Conservation (phyloP, 2,113 vertebrate species). For the Athene noctua region DNA sequence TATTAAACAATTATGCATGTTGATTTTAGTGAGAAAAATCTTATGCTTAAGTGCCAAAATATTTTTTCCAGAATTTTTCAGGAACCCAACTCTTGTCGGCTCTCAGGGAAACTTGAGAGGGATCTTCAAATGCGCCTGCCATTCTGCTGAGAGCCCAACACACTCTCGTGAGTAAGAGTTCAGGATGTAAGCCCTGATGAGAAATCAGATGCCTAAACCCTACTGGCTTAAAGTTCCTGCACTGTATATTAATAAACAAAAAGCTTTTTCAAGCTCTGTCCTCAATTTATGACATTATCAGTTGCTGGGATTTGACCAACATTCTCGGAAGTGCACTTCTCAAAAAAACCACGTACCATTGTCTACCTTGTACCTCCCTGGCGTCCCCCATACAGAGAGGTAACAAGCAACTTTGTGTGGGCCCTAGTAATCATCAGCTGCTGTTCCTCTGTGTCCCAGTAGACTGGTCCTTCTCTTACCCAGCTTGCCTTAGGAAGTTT, state of each 20-base stretch:
- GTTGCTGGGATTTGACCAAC: neutral
- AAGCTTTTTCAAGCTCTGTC: neutral
- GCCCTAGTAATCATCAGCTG: neutral
- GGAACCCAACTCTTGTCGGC: neutral
- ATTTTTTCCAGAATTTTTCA: neutral
- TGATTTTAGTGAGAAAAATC: neutral
- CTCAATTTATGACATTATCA: neutral
- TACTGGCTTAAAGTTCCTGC: neutral
- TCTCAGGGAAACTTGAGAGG: neutral
- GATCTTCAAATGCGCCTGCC: accelerated
- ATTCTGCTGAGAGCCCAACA: neutral
- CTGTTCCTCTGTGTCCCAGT: neutral
- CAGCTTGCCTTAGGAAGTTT: neutral
- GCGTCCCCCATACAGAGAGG: neutral
- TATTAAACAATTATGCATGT: neutral
- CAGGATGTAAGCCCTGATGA: neutral
- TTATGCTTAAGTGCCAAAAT: neutral
- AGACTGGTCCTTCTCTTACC: neutral
- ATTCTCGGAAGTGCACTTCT: neutral
- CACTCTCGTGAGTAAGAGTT: neutral
- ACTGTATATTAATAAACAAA: neutral
- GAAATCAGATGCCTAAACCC: neutral
- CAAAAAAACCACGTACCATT: accelerated
- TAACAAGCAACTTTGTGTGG: neutral
- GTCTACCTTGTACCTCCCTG: neutral